Conservation (phyloP, 2,888 invertebrate species). For the Acronicta psi region DNA sequence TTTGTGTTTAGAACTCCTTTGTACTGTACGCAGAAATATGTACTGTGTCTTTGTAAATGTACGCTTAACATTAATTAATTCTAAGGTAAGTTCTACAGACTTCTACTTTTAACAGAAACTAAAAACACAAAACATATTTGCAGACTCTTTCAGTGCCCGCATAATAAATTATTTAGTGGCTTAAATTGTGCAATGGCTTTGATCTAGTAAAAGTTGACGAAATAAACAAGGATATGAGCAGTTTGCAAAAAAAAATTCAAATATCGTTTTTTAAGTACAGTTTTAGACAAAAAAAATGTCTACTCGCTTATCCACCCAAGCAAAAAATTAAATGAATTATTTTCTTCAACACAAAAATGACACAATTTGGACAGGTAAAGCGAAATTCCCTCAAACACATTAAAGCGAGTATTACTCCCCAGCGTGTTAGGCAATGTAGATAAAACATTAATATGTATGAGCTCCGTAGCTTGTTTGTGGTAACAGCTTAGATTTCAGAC, state of each 20-base stretch:
- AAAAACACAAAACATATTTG: conserved; percentile 23
- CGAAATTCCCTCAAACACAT: conserved; percentile 79
- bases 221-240: no score
- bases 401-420: conserved; percentile 74
- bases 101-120: no score
- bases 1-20: conserved; percentile 1
- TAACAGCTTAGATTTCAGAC: conserved; percentile 79
- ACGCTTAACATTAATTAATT: background rate
- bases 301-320: conserved; percentile 20
- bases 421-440: conserved; percentile 79
- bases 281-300: no score
- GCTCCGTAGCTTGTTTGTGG: conserved; percentile 78
- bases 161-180: no score
- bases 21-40: background rate
- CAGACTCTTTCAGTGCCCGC: no score
- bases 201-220: no score
- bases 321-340: conserved; percentile 25
- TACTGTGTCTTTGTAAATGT: background rate
- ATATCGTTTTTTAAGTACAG: no score
- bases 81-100: background rate
- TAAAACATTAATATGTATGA: conserved; percentile 87
- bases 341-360: conserved; percentile 45
- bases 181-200: no score
- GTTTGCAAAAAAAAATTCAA: no score
- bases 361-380: conserved; percentile 69